These are phyloP conservation scores for Drosophila hydei DNA, from an alignment of 1,140 invertebrate species.

Conservation along the genomic window DNA sequence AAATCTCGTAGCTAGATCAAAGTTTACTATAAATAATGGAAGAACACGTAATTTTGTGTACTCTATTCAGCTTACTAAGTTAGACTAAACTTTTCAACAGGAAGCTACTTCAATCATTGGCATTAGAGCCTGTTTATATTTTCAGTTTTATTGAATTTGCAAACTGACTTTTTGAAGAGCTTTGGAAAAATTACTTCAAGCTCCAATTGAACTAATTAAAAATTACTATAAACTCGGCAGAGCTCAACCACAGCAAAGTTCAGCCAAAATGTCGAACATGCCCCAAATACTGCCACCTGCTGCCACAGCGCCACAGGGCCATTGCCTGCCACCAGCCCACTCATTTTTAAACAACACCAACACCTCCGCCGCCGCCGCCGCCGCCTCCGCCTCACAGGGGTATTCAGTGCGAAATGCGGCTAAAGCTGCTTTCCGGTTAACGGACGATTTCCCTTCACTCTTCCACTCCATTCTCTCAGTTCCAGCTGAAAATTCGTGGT, in stretches of 20 bases:
- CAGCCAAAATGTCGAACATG: constrained; percentile 53
- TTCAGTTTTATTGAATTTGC: constrained; percentile 1
- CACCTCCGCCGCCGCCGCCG: constrained; percentile 30
- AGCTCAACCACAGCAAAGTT: constrained; percentile 18
- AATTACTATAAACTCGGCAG: constrained; percentile 64
- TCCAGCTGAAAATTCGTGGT: constrained; percentile 43
- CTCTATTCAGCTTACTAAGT: background rate
- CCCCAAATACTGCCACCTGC: constrained; percentile 28
- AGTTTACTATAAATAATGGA: background rate
- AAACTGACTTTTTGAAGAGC: constrained; percentile 21
- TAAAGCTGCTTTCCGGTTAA: constrained; percentile 69
- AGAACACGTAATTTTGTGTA: background rate
- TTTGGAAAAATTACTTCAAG: constrained; percentile 12
- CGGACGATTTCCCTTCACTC: constrained; percentile 18
- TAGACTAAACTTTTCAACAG: background rate
- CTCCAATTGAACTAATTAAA: constrained; percentile 69
- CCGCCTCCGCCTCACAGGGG: constrained; percentile 39
- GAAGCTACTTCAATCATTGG: background rate
- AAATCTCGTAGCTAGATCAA: background rate
- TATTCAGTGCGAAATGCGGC: constrained; percentile 69
- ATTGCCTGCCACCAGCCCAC: constrained; percentile 26
- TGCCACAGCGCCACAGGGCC: too few relatives aligned
- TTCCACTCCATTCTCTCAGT: background rate
- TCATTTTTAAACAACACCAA: constrained; percentile 53
- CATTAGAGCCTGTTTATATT: background rate